Evolutionary conservation across 2,888 invertebrate species (phyloP), one percentile per base, ranked within the genome.

Genomic region (Drosophila acutilabella): DNA sequence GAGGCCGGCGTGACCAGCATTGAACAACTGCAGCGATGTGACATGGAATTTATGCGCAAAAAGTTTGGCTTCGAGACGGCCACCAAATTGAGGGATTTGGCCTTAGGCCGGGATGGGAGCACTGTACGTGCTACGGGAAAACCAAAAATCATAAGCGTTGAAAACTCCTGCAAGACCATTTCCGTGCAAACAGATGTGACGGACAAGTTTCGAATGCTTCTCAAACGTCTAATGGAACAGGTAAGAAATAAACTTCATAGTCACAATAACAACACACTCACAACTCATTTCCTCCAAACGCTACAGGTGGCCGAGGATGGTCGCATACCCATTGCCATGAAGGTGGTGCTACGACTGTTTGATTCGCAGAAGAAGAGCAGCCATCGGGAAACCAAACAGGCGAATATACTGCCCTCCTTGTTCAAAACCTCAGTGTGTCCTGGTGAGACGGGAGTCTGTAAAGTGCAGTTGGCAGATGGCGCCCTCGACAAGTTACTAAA

Each of bases 121-220:
- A 93, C 94, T 54, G 96, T 97, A 1, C 96, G 96, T 85, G 94
- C 95, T 65, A 95, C 95, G 41, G 96, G 96, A 4, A 95, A 95
- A 89, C 96, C 96, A 13, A 96, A 96, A 90, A 95, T 95, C 71
- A 96, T 97, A 85, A 96, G 96, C 18, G 92, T 97, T 68, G 97
- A 97, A 90, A 96, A 97, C 90, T 95, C 96, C 64, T 96, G 96
- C 91, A 95, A 94, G 83, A 94, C 95, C 64, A 95, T 96, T 54
- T 95, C 95, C 78, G 94, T 95, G 3, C 95, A 95, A 80, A 94
- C 94, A 64, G 96, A 96, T 89, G 95, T 96, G 3, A 95, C 95
- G 88, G 95, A 95, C 33, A 95, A 96, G 81, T 94, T 96, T 78
- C 93, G 94, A 68, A 94, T 95, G 76, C 91, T 97, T 26, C 92